Evolutionary conservation across 2,113 vertebrate species (phyloP).

Genomic region (Helogale parvula): DNA sequence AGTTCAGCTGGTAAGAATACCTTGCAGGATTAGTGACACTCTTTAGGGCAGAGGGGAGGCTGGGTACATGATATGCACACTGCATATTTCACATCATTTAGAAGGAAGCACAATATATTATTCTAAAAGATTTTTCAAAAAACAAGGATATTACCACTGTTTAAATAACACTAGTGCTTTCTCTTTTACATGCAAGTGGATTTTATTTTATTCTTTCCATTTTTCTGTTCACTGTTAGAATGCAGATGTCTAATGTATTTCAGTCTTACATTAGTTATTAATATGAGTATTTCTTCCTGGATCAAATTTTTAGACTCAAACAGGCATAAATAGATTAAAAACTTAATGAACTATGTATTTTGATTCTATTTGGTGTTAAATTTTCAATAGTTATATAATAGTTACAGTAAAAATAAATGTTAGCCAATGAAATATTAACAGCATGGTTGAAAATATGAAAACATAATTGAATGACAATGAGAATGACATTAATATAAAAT

Average conservation of each 20-base stretch:
- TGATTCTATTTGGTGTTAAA: slow-evolving; percentile 40
- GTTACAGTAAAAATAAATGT: slow-evolving; percentile 50
- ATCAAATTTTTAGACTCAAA: slow-evolving; percentile 35
- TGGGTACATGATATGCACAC: background rate
- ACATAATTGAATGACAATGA: slow-evolving; percentile 52
- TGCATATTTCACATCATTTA: background rate
- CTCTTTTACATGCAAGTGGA: background rate
- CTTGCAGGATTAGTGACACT: background rate
- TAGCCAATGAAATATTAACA: slow-evolving; percentile 55
- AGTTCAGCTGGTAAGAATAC: background rate
- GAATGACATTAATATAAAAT: slow-evolving; percentile 51
- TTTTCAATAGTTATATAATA: slow-evolving; percentile 54
- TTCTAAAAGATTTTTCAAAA: background rate
- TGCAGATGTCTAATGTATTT: background rate
- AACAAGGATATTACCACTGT: background rate
- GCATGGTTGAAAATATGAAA: background rate
- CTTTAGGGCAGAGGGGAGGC: background rate
- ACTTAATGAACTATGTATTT: slow-evolving; percentile 20
- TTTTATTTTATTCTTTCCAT: slow-evolving; percentile 25
- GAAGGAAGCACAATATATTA: background rate
- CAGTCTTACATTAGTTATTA: slow-evolving; percentile 27
- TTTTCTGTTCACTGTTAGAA: background rate
- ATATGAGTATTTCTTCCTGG: background rate
- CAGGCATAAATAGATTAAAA: slow-evolving; percentile 35
- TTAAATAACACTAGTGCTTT: slow-evolving; percentile 20